A percentile compares a stretch with the other conserved stretches of the same genome.
phyloP scores from a whole-genome alignment of 2,888 invertebrate species.

The Lymantria monacha region DNA sequence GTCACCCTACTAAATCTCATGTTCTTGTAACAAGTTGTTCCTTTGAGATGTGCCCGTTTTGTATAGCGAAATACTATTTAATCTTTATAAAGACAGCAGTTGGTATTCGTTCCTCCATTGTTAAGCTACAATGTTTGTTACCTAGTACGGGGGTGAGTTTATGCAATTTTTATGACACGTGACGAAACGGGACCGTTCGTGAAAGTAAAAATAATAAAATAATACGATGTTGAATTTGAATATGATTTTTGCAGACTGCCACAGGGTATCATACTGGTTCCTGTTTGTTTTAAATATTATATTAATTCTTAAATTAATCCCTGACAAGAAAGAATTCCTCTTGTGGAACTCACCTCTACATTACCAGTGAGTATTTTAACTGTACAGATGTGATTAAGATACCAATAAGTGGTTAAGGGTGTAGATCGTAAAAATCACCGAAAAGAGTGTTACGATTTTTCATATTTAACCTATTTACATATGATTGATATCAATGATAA shows the following conservation, averaged over 20 bases:
- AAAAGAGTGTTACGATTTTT: too few relatives aligned
- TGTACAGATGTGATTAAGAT: too few relatives aligned
- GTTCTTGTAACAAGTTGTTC: conserved; percentile 54
- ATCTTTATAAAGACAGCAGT: conserved; percentile 56
- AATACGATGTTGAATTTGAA: conserved; percentile 3
- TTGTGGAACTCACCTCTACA: too few relatives aligned
- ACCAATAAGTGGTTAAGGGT: too few relatives aligned
- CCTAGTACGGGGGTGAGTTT: conserved; percentile 34
- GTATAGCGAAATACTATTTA: conserved; percentile 60
- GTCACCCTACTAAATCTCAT: conserved; percentile 49
- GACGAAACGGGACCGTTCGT: conserved; percentile 23
- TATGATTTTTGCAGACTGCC: not conserved
- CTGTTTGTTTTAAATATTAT: too few relatives aligned
- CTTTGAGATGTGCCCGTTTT: conserved; percentile 57
- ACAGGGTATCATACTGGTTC: too few relatives aligned
- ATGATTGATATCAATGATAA: too few relatives aligned
- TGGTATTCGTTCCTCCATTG: conserved; percentile 35
- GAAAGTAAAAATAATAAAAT: conserved; percentile 24
- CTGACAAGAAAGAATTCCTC: too few relatives aligned
- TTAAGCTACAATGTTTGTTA: conserved; percentile 51
- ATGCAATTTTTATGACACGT: conserved; percentile 32
- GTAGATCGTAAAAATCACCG: too few relatives aligned
- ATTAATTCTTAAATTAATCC: too few relatives aligned
- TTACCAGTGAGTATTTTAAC: too few relatives aligned
- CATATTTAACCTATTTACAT: too few relatives aligned